Evolutionary conservation across 2,888 invertebrate genomes (phyloP).

Genomic region (Nephrotoma guestfalica): DNA sequence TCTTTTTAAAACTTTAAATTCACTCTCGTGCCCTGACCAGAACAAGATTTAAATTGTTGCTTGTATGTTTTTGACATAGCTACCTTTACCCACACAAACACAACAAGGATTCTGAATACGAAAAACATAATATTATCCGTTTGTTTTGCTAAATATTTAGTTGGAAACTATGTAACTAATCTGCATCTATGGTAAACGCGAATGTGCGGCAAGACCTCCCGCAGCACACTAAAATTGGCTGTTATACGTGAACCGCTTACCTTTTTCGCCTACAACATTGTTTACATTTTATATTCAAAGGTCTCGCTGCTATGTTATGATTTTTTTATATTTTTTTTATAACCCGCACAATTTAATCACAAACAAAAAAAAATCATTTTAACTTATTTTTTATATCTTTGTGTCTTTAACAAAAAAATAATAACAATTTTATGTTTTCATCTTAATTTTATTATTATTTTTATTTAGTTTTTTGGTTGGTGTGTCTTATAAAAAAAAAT

Average conservation of each 20-base stretch:
- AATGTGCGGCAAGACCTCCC: background rate
- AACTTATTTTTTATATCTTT: background rate
- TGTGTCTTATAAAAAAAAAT: background rate
- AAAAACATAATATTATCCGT: too few species aligned
- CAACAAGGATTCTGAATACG: too few species aligned
- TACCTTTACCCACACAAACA: too few species aligned
- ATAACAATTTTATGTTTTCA: background rate
- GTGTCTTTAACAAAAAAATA: background rate
- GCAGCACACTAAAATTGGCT: background rate
- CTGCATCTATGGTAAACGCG: too few species aligned
- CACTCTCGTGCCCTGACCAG: accelerated
- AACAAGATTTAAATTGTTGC: too few species aligned
- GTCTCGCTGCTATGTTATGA: background rate
- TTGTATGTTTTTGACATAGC: accelerated
- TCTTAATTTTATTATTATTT: background rate
- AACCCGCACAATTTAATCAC: background rate
- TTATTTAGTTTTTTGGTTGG: background rate
- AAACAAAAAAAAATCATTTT: background rate
- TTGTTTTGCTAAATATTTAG: too few species aligned
- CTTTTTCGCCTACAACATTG: background rate
- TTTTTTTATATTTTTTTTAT: background rate
- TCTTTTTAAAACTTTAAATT: too few species aligned
- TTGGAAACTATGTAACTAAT: too few species aligned
- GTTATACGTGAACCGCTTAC: background rate
- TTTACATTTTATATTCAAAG: background rate